Evolutionary conservation across 2,888 invertebrate genomes (phyloP), one percentile per base, ranked within the genome.

Genomic region (Crocallis elinguaria): DNA sequence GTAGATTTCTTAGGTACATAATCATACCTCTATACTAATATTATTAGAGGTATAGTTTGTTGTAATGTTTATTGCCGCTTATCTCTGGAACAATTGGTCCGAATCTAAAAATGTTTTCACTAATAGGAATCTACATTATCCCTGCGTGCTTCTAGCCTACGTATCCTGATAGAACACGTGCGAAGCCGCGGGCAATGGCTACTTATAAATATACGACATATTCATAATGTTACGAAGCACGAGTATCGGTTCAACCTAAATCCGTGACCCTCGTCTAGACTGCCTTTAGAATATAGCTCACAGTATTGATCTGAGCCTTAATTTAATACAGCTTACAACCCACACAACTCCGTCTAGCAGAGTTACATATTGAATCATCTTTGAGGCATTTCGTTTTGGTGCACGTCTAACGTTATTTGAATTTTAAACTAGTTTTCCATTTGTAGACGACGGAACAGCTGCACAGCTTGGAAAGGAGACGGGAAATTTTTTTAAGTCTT

Each of bases 191-290:
- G n/a, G n/a, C n/a, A n/a, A n/a, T n/a, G n/a, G n/a, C n/a, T n/a
- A n/a, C n/a, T n/a, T n/a, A n/a, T n/a, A n/a, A 35, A 35, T 35
- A 11, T 35, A 11, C 17, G 8, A 12, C 6, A 21, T 27, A 32
- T 32, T 33, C 44, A 11, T 45, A 41, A 52, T 39, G 45, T 45
- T 45, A 32, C 21, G 17, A 30, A 25, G 21, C 33, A 12, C 5
- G 8, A 37, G 32, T 53, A 53, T 53, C 32, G 48, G 48, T 48
- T 48, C 9, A 19, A 38, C 25, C 16, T 23, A 41, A 45, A 45
- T 41, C 45, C 29, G 33, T 16, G 25, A 14, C 35, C 27, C 19
- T 8, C 8, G 25, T 42, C 43, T 43, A 49, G 49, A 36, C 36
- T 8, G 21, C 27, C 17, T 17, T 29, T 11, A 30, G 27, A 50